Evolutionary conservation across 2,888 invertebrate species (phyloP).

Genomic region (Ryuthela nishihirai): DNA sequence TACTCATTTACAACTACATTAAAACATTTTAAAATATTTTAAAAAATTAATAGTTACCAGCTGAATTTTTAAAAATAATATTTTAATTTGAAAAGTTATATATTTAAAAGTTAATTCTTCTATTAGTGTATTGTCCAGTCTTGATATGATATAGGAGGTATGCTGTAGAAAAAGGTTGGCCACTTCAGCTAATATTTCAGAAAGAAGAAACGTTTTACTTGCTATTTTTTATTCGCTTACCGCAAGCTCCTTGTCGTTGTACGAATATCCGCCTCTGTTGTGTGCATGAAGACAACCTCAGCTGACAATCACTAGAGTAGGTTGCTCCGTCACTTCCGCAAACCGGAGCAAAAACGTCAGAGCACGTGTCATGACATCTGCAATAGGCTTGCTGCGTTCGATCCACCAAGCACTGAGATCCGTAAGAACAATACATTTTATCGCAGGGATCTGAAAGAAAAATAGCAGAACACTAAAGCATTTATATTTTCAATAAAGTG

Average conservation of each 20-base stretch:
- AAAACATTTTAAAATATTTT: no score
- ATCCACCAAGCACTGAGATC: slow-evolving; percentile 70
- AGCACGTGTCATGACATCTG: slow-evolving; percentile 63
- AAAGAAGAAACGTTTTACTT: no score
- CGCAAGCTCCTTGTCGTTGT: slow-evolving; percentile 72
- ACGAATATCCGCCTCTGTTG: slow-evolving; percentile 66
- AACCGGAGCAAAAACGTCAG: slow-evolving; percentile 57
- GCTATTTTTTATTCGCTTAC: slow-evolving; percentile 63
- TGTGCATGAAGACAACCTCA: slow-evolving; percentile 72
- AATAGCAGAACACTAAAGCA: neutral
- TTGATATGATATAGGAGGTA: no score
- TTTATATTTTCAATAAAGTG: slow-evolving; percentile 14
- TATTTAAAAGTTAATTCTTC: no score
- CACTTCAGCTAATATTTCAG: no score
- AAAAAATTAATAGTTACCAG: no score
- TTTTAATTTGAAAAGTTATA: no score
- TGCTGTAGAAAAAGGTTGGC: no score
- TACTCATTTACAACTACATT: no score
- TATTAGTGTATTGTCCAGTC: no score
- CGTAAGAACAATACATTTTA: slow-evolving; percentile 65
- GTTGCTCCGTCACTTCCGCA: slow-evolving; percentile 69
- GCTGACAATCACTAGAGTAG: slow-evolving; percentile 70
- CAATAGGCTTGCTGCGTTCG: slow-evolving; percentile 68
- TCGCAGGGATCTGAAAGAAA: slow-evolving; percentile 27
- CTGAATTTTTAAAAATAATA: no score